Evolutionary conservation across 2,113 vertebrate genomes (phyloP), one percentile per base, ranked within the genome.

Genomic region (Coracopsis vasa): DNA sequence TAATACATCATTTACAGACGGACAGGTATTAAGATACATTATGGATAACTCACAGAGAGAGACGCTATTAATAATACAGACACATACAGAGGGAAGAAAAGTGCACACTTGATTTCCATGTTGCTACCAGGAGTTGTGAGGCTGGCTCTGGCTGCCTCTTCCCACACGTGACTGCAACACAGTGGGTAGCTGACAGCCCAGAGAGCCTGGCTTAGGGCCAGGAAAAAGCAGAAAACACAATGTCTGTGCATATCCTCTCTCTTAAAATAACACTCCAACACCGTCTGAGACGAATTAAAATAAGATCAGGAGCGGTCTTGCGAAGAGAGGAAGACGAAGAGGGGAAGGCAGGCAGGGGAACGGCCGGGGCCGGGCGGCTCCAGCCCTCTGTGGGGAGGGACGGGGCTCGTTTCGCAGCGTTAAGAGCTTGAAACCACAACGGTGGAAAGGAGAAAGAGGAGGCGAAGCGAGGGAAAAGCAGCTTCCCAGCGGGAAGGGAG

Each of bases 191-290:
- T 94, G 95, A 97, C 97, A 97, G 97, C 98, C 95, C 81, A 92
- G 96, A 97, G 97, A 96, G 97, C 96, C 97, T 98, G 98, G 98
- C 98, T 92, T 66, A 92, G 96, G 97, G 98, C 98, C 98, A 98
- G 98, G 98, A 97, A 97, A 98, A 98, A 96, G 95, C 97, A 94
- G 97, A 98, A 98, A 98, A 98, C 98, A 97, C 97, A 96, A 97
- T 97, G 97, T 97, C 97, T 94, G 96, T 97, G 97, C 98, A 96
- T 97, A 98, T 98, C 97, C 98, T 97, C 98, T 97, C 94, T 97
- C 98, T 97, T 97, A 98, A 98, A 98, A 98, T 98, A 98, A 97
- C 96, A 97, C 97, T 96, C 96, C 94, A 97, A 96, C 98, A 98
- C 97, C 95, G 88, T 97, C 97, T 97, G 97, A 98, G 97, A 97